A percentile compares a stretch with the other conserved stretches of the same genome.
phyloP scores from a whole-genome alignment of 92 coral and sea anemone genomes.

The Actinernus sp. region DNA sequence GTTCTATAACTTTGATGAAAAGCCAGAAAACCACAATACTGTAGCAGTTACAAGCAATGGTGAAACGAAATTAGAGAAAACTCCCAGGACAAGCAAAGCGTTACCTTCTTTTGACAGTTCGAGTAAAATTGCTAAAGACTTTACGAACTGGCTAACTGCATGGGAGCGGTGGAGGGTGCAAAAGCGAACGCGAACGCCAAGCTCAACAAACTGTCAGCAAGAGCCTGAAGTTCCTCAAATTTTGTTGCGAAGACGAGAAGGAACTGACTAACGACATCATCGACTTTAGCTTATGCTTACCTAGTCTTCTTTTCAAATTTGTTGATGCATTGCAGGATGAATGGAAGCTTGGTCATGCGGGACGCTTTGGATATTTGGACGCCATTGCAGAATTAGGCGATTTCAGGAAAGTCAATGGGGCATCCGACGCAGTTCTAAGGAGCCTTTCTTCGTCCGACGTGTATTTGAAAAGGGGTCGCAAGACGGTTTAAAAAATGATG shows the following conservation, averaged over 20 bases:
- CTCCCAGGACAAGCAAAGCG: not conserved
- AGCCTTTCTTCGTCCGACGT: constrained; percentile 36
- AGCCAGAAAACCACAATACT: constrained; percentile 2
- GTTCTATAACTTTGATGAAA: constrained; percentile 19
- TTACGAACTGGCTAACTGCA: constrained; percentile 35
- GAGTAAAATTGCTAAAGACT: constrained; percentile 11
- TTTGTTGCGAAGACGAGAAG: constrained; percentile 58
- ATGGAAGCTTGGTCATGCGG: constrained; percentile 19
- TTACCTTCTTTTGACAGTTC: constrained; percentile 16
- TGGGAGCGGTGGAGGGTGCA: constrained; percentile 47
- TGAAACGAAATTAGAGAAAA: not conserved
- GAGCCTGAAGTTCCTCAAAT: constrained; percentile 39
- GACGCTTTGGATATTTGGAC: constrained; percentile 38
- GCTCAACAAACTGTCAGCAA: constrained; percentile 19
- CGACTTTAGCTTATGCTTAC: constrained; percentile 28
- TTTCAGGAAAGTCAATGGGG: constrained; percentile 46
- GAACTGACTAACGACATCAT: constrained; percentile 11
- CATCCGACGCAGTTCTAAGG: constrained; percentile 13
- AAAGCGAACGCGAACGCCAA: constrained; percentile 5
- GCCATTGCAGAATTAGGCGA: constrained; percentile 39
- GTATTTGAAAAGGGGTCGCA: constrained; percentile 47
- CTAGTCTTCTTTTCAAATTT: constrained; percentile 25
- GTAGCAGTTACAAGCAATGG: not conserved
- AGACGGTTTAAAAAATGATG: constrained; percentile 54
- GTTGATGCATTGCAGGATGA: constrained; percentile 24